phyloP scores from a whole-genome alignment of 2,113 vertebrate species.

The Dissostichus mawsoni region DNA sequence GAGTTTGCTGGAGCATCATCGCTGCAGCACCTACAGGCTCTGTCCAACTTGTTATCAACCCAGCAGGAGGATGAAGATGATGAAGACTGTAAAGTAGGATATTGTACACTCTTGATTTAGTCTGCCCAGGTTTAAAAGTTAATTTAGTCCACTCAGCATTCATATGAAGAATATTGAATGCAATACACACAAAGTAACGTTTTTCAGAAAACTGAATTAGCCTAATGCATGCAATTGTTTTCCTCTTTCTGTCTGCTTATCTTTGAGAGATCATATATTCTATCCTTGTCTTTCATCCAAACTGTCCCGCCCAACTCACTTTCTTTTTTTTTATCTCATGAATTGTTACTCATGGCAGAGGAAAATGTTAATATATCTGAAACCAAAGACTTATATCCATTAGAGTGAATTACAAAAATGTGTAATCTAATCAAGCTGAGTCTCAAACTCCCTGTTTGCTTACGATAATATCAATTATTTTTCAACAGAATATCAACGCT shows the following conservation, averaged over 20 bases:
- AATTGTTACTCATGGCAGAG: neutral
- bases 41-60: slow-evolving; percentile 83
- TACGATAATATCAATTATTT: slow-evolving; percentile 6
- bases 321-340: neutral
- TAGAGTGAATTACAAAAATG: neutral
- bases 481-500: slow-evolving; percentile 50
- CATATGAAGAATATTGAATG: neutral
- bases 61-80: slow-evolving; percentile 74
- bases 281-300: neutral
- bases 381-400: neutral
- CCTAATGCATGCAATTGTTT: neutral
- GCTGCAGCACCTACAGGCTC: slow-evolving; percentile 76
- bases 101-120: neutral
- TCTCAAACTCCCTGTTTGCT: neutral
- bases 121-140: neutral
- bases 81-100: slow-evolving; percentile 69
- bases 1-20: slow-evolving; percentile 74
- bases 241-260: neutral
- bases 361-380: neutral
- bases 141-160: neutral
- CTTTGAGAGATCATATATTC: neutral
- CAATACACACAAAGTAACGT: neutral
- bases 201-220: neutral
- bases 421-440: too few species aligned
- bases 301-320: neutral